Evolutionary conservation across 2,113 vertebrate genomes (phyloP).

Genomic region (Mobula birostris): DNA sequence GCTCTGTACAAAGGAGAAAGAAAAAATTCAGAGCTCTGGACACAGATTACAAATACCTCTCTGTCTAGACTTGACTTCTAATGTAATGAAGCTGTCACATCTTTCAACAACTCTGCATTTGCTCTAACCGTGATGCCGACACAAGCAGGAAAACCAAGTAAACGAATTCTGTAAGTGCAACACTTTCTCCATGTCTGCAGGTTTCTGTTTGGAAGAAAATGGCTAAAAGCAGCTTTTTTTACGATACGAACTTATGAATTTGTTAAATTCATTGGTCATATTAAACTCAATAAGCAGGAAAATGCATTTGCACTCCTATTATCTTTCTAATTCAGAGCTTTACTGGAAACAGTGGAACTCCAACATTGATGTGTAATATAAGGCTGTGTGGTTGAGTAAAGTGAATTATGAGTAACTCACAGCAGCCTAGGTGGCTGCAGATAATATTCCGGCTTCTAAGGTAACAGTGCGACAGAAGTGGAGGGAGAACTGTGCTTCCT

Average conservation of each 20-base stretch:
- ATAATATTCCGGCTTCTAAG: background rate
- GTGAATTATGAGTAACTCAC: background rate
- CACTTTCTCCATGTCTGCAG: background rate
- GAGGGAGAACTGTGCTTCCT: background rate
- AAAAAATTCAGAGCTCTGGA: background rate
- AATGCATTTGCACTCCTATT: background rate
- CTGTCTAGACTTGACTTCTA: constrained; percentile 35
- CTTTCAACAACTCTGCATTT: constrained; percentile 28
- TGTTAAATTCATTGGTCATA: background rate
- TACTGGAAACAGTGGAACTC: background rate
- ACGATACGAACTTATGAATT: no score
- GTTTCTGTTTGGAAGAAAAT: background rate
- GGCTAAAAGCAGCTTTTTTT: background rate
- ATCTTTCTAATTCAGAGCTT: background rate
- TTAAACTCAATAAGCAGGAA: background rate
- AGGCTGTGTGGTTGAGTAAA: background rate
- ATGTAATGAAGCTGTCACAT: constrained; percentile 12
- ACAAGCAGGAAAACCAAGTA: background rate
- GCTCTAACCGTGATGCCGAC: background rate
- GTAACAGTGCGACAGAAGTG: background rate
- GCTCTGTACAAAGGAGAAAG: background rate
- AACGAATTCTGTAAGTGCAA: background rate
- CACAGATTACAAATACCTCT: constrained; percentile 5
- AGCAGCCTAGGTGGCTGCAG: background rate
- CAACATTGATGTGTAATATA: background rate